These are phyloP conservation scores for Acrobasis consociella DNA, from an alignment of 2,888 invertebrate genomes.

Conservation along the genomic window DNA sequence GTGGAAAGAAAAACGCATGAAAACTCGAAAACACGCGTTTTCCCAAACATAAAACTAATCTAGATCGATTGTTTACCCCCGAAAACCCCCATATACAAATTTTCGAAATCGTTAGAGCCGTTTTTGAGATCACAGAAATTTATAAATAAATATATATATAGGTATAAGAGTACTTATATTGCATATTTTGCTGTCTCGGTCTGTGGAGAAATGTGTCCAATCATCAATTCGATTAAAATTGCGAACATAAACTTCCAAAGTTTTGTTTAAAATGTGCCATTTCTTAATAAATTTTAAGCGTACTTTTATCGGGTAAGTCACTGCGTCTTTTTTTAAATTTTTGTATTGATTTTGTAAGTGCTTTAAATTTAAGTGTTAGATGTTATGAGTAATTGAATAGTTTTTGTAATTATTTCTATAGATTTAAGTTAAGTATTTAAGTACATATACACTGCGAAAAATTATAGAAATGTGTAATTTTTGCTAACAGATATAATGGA, in stretches of 20 bases:
- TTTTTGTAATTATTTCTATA: constrained; percentile 25
- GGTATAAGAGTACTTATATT: no score
- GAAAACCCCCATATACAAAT: no score
- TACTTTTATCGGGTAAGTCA: constrained; percentile 29
- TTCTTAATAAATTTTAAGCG: constrained; percentile 43
- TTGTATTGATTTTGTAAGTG: constrained; percentile 29
- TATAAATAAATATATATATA: no score
- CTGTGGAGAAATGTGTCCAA: not conserved
- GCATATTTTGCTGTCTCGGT: not conserved
- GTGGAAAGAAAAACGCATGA: no score
- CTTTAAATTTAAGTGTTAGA: constrained; percentile 24
- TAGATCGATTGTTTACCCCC: no score
- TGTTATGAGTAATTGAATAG: constrained; percentile 17
- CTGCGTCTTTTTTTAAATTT: constrained; percentile 31
- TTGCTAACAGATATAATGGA: not conserved
- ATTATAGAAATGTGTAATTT: constrained; percentile 12
- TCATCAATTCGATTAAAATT: not conserved
- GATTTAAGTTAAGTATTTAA: constrained; percentile 12
- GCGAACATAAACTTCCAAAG: constrained; percentile 32
- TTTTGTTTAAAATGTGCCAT: constrained; percentile 56
- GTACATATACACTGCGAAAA: not conserved
- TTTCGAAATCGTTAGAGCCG: no score
- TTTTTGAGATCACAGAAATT: no score
- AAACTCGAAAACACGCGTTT: no score
- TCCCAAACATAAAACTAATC: no score